These are phyloP conservation scores for Cryptus viduatorius DNA, from an alignment of 2,888 invertebrate species.

Conservation along the genomic window DNA sequence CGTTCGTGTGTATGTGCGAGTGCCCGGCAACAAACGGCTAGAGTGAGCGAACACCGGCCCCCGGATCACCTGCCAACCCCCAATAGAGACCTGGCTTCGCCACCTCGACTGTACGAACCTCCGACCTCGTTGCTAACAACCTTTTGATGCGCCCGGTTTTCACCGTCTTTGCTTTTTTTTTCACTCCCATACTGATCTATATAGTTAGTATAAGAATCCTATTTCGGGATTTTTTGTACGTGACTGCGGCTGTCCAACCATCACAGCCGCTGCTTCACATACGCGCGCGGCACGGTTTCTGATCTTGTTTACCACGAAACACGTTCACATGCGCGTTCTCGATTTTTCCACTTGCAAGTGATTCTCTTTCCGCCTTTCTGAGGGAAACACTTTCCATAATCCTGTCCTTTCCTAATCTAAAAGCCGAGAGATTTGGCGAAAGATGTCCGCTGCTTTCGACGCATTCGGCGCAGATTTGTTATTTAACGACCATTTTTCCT, in stretches of 20 bases:
- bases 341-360: not conserved
- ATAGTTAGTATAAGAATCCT: slow-evolving; percentile 12
- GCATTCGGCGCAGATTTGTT: no score
- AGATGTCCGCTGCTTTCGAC: no score
- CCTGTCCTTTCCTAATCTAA: no score
- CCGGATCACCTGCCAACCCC: slow-evolving; percentile 62
- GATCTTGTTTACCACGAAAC: slow-evolving; percentile 4
- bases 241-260: slow-evolving; percentile 4
- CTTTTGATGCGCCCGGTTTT: slow-evolving; percentile 67
- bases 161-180: slow-evolving; percentile 35
- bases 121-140: slow-evolving; percentile 70
- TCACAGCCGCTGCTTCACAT: not conserved
- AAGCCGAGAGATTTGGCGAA: no score
- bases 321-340: not conserved
- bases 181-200: not conserved
- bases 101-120: slow-evolving; percentile 42
- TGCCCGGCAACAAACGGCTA: slow-evolving; percentile 37
- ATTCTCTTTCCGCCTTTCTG: no score
- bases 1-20: slow-evolving; percentile 5
- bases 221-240: slow-evolving; percentile 20
- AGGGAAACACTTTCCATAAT: not conserved
- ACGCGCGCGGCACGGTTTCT: not conserved
- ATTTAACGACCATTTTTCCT: no score
- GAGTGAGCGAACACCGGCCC: slow-evolving; percentile 45
- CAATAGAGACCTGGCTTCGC: slow-evolving; percentile 41